phyloP scores from a whole-genome alignment of 2,888 invertebrate species.

The Caradrina kadenii region DNA sequence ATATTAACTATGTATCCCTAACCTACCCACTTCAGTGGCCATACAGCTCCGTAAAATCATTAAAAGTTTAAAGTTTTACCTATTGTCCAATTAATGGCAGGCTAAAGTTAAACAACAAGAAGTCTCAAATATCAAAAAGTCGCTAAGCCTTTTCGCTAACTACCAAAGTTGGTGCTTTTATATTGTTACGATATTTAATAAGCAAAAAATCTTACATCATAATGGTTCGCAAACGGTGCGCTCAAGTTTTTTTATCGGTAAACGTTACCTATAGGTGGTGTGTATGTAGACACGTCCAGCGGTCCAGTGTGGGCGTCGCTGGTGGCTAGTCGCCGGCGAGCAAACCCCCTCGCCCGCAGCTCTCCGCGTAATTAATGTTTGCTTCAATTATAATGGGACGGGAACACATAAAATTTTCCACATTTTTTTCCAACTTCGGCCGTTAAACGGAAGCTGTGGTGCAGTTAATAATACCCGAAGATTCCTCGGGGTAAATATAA shows the following conservation, averaged over 20 bases:
- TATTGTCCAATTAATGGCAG: slow-evolving; percentile 40
- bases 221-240: slow-evolving; percentile 44
- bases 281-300: slow-evolving; percentile 41
- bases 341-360: slow-evolving; percentile 65
- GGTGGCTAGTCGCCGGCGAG: slow-evolving; percentile 48
- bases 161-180: slow-evolving; percentile 37
- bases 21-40: neutral
- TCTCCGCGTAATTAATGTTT: slow-evolving; percentile 81
- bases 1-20: neutral
- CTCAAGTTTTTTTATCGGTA: slow-evolving; percentile 51
- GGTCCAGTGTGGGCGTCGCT: slow-evolving; percentile 46
- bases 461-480: slow-evolving; percentile 54
- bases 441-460: slow-evolving; percentile 65
- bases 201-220: slow-evolving; percentile 44
- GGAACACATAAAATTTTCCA: slow-evolving; percentile 68
- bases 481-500: slow-evolving; percentile 54
- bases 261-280: slow-evolving; percentile 31
- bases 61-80: slow-evolving; percentile 38
- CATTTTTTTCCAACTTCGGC: slow-evolving; percentile 68
- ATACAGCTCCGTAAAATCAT: slow-evolving; percentile 11
- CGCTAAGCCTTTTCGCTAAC: slow-evolving; percentile 44
- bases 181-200: slow-evolving; percentile 31
- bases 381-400: slow-evolving; percentile 78
- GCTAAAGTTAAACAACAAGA: slow-evolving; percentile 26
- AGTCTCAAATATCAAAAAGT: slow-evolving; percentile 47